These are phyloP conservation scores for Ornithoptera alexandrae DNA, from an alignment of 2,888 invertebrate species.

Conservation along the genomic window DNA sequence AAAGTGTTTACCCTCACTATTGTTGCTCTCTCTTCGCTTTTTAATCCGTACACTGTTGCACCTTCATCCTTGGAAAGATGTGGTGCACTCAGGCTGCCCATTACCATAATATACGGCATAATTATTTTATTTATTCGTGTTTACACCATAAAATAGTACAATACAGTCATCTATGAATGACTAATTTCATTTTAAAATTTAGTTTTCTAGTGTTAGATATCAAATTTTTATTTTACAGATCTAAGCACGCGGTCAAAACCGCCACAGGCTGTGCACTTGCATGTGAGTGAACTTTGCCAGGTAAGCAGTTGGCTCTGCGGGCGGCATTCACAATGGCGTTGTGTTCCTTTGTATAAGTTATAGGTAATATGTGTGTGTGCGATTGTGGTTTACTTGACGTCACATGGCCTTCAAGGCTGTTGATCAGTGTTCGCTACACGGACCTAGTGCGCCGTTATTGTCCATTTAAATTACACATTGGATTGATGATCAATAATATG, in stretches of 20 bases:
- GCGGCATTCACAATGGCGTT: conserved; percentile 33
- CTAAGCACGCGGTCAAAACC: conserved; percentile 47
- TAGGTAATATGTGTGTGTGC: conserved; percentile 41
- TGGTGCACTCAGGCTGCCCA: conserved; percentile 69
- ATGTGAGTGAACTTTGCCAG: conserved; percentile 65
- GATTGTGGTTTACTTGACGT: conserved; percentile 52
- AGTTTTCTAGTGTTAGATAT: conserved; percentile 8
- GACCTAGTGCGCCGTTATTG: conserved; percentile 14
- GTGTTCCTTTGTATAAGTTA: conserved; percentile 41
- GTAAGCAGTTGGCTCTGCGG: conserved; percentile 43
- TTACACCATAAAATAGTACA: conserved; percentile 24
- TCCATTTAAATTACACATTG: conserved; percentile 14
- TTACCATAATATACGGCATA: conserved; percentile 77
- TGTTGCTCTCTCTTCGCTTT: conserved; percentile 65
- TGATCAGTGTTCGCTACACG: conserved; percentile 43
- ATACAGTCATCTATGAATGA: conserved; percentile 48
- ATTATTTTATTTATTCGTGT: conserved; percentile 34
- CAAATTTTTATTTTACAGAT: conserved; percentile 20
- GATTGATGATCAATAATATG: neutral
- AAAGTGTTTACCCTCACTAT: conserved; percentile 45
- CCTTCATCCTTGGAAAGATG: conserved; percentile 73
- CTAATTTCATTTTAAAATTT: conserved; percentile 48
- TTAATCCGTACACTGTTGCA: conserved; percentile 71
- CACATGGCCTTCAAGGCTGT: conserved; percentile 68
- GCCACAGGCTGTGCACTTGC: conserved; percentile 50